Evolutionary conservation across 2,888 invertebrate genomes (phyloP).

Genomic region (Cosmorhoe ocellata): DNA sequence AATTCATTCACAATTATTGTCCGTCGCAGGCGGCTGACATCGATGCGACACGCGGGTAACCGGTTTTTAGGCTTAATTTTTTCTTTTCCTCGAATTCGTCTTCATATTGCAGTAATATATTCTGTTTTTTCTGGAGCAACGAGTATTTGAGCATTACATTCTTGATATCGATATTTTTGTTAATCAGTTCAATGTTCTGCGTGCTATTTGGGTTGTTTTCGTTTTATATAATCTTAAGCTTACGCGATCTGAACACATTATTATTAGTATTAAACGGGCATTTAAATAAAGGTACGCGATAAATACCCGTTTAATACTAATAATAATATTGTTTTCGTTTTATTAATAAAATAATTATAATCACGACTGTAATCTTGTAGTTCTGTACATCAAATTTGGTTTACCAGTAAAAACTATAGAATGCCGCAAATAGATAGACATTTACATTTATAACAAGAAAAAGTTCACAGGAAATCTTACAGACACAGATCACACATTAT

Average conservation of each 20-base stretch:
- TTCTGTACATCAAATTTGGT: too few relatives aligned
- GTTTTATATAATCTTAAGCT: too few relatives aligned
- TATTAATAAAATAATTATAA: too few relatives aligned
- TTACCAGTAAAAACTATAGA: slow-evolving; percentile 1
- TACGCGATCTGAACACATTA: too few relatives aligned
- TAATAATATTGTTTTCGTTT: too few relatives aligned
- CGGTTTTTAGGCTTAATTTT: slow-evolving; percentile 27
- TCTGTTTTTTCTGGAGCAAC: slow-evolving; percentile 22
- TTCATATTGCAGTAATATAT: slow-evolving; percentile 26
- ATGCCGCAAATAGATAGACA: slow-evolving; percentile 2
- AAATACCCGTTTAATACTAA: too few relatives aligned
- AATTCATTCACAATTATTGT: slow-evolving; percentile 67
- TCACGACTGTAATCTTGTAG: too few relatives aligned
- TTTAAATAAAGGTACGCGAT: too few relatives aligned
- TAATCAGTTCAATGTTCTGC: slow-evolving; percentile 8
- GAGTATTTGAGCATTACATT: slow-evolving; percentile 10
- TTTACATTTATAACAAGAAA: slow-evolving; percentile 37
- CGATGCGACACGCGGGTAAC: slow-evolving; percentile 51
- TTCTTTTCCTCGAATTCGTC: slow-evolving; percentile 29
- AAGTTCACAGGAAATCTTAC: slow-evolving; percentile 63
- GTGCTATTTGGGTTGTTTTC: neutral
- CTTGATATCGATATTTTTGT: slow-evolving; percentile 16
- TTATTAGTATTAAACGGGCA: too few relatives aligned
- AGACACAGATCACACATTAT: slow-evolving; percentile 32
- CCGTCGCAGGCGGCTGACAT: slow-evolving; percentile 52